Evolutionary conservation across 1,140 invertebrate genomes (phyloP), one percentile per base, ranked within the genome.

Genomic region (Oryzaephilus surinamensis): DNA sequence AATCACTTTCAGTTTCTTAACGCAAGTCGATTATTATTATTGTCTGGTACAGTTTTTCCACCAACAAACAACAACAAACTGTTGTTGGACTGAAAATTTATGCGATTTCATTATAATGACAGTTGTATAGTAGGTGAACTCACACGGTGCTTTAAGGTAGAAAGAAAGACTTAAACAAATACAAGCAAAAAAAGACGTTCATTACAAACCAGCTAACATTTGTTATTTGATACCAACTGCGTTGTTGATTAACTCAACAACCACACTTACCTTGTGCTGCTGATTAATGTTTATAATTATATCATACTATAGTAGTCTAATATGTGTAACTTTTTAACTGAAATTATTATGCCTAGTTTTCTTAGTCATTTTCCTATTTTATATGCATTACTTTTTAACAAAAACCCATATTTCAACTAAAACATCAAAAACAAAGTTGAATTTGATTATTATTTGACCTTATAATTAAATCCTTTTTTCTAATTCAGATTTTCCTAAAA

Each of bases 201-300:
- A 37, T 31, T 36, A 44, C 33, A 44, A 44, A 39, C n/a, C 24
- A 20, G 32, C 12, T 19, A 23, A 28, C 30, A 44, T 38, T 45
- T 41, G 39, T 45, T 45, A 41, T 33, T 41, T 37, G 38, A 32
- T 45, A 40, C 43, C 43, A 37, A 41, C 38, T 41, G 43, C 29
- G 38, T 40, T 37, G 26, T 39, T 45, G 38, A 45, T 45, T 45
- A 45, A 45, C 38, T 45, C 32, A 45, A 45, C 43, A 45, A 32
- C 43, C 33, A 31, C 43, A 34, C 43, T 45, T 41, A 37, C 30
- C 41, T 23, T 37, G 29, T 27, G 10, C 11, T 30, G 37, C 38
- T 41, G 43, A 45, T 45, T 45, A 45, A 45, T 45, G 31, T 40
- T 38, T 26, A 33, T 45, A 45, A 45, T 45, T 45, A n/a, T n/a